Conservation (phyloP, 2,113 vertebrate genomes). For the Thamnophis sirtalis region DNA sequence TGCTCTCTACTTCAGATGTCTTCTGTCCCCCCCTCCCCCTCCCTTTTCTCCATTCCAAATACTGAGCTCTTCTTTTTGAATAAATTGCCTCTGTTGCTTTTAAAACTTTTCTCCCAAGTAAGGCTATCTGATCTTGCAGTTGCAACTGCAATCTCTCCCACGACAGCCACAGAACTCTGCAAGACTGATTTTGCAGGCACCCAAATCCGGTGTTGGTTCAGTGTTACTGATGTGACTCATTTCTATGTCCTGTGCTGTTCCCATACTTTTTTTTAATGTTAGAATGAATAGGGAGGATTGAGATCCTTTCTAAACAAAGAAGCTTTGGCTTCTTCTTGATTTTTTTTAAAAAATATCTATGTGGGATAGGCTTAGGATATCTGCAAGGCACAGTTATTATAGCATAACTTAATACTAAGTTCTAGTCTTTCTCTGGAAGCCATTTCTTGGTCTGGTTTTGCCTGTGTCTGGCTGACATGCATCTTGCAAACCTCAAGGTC, state of each 20-base stretch:
- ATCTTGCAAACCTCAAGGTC: neutral
- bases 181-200: neutral
- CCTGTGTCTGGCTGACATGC: neutral
- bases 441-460: neutral
- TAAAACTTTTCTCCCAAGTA: neutral
- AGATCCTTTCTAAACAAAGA: neutral
- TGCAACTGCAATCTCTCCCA: slow-evolving; percentile 13
- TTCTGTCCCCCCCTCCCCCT: neutral
- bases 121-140: neutral
- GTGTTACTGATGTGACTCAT: neutral
- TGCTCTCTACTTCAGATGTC: too few species aligned
- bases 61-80: neutral
- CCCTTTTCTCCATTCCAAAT: neutral
- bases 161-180: slow-evolving; percentile 13
- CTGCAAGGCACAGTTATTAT: neutral
- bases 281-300: neutral
- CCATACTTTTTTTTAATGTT: neutral
- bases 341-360: neutral
- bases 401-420: neutral
- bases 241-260: neutral
- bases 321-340: neutral
- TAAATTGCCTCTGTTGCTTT: neutral
- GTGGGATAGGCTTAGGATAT: neutral
- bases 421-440: neutral
- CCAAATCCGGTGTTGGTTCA: slow-evolving; percentile 20